Percentiles rank a stretch among this genome's conserved stretches.
These are phyloP conservation scores for Samia ricini DNA, from an alignment of 1,140 invertebrate genomes.

Conservation along the genomic window DNA sequence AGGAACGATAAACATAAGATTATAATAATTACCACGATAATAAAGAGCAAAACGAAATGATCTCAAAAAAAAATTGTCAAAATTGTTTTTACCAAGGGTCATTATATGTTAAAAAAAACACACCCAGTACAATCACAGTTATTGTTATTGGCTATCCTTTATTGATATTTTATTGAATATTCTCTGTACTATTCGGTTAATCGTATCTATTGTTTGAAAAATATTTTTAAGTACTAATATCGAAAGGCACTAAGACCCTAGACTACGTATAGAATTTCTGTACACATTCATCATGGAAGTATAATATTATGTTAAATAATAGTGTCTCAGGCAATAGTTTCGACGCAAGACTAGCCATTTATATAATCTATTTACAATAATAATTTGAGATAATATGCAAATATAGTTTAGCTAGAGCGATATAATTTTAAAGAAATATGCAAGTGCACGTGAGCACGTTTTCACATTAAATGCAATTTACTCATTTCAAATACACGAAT, in stretches of 20 bases:
- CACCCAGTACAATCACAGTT: not conserved
- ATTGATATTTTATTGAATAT: not conserved
- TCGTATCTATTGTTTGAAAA: slow-evolving; percentile 9
- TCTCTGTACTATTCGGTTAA: not conserved
- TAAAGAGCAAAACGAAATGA: not conserved
- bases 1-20: slow-evolving; percentile 26
- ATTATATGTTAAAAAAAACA: too few species aligned
- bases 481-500: slow-evolving; percentile 46
- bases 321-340: slow-evolving; percentile 36
- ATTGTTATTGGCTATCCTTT: not conserved
- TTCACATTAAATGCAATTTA: slow-evolving; percentile 68
- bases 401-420: slow-evolving; percentile 29
- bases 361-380: slow-evolving; percentile 23
- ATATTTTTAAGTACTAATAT: slow-evolving; percentile 61
- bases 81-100: not conserved
- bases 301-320: slow-evolving; percentile 22
- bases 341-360: slow-evolving; percentile 60
- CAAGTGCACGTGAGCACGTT: slow-evolving; percentile 43
- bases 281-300: slow-evolving; percentile 44
- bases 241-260: slow-evolving; percentile 70
- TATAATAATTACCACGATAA: too few species aligned
- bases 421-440: slow-evolving; percentile 24
- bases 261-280: slow-evolving; percentile 63
- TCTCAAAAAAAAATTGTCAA: not conserved
- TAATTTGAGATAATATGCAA: slow-evolving; percentile 32